Evolutionary conservation across 2,888 invertebrate genomes (phyloP).

Genomic region (Orthosia incerta): DNA sequence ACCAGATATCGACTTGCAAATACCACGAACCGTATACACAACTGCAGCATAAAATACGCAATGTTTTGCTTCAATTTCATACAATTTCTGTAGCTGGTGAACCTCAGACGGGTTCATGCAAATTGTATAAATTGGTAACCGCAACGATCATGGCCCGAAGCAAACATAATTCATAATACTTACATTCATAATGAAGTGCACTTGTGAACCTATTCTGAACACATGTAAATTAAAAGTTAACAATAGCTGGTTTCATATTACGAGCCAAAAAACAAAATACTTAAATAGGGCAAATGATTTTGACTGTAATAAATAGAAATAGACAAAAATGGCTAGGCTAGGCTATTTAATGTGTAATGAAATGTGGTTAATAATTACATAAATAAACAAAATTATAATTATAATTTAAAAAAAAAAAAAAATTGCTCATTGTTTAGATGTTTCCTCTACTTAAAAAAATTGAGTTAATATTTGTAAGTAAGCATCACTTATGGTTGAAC

Average conservation of each 20-base stretch:
- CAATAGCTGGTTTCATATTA: background rate
- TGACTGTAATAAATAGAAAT: too few species aligned
- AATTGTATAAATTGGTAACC: constrained; percentile 51
- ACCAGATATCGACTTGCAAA: constrained; percentile 46
- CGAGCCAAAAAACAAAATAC: background rate
- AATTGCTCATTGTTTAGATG: too few species aligned
- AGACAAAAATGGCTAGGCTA: too few species aligned
- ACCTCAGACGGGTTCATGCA: constrained; percentile 45
- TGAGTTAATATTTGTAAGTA: too few species aligned
- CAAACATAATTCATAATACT: constrained; percentile 36
- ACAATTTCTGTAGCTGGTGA: constrained; percentile 27
- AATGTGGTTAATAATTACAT: too few species aligned
- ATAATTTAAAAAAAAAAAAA: too few species aligned
- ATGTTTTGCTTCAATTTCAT: constrained; percentile 55
- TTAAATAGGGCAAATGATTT: background rate
- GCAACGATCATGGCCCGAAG: constrained; percentile 16
- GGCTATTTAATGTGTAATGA: too few species aligned
- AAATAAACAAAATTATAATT: too few species aligned
- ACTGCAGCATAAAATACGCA: constrained; percentile 29
- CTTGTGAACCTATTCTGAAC: constrained; percentile 45
- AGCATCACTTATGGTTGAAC: too few species aligned
- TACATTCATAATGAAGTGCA: constrained; percentile 42
- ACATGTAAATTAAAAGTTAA: constrained; percentile 6
- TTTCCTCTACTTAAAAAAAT: too few species aligned
- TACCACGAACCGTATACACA: constrained; percentile 8